Evolutionary conservation across 1,140 invertebrate genomes (phyloP).

Genomic region (Eciton burchellii): DNA sequence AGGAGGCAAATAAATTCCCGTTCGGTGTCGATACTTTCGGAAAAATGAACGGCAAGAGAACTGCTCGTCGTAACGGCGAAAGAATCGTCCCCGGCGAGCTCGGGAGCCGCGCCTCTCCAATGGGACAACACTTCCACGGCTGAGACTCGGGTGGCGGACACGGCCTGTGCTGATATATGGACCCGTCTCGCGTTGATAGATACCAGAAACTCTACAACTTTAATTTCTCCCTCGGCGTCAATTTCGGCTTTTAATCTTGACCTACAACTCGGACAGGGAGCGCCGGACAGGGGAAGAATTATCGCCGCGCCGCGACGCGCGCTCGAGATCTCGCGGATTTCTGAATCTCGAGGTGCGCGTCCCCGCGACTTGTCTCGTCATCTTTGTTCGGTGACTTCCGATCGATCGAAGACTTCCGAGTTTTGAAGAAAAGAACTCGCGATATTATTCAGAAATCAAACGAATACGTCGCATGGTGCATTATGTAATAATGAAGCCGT

Average conservation of each 20-base stretch:
- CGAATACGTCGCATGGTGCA: not conserved
- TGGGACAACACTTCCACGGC: conserved; percentile 69
- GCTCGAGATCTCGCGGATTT: conserved; percentile 8
- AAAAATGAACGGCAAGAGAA: conserved; percentile 78
- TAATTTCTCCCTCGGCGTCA: conserved; percentile 75
- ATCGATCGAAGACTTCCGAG: no score
- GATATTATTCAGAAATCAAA: not conserved
- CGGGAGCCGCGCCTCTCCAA: not conserved
- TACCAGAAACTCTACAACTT: conserved; percentile 79
- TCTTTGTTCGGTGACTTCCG: no score
- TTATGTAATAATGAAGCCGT: not conserved
- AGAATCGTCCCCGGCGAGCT: conserved; percentile 38
- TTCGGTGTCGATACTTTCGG: conserved; percentile 75
- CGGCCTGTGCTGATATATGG: conserved; percentile 78
- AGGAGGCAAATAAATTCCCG: conserved; percentile 62
- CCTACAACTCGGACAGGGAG: conserved; percentile 50
- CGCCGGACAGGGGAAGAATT: conserved; percentile 64
- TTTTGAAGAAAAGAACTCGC: no score
- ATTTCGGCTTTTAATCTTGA: conserved; percentile 77
- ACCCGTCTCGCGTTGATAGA: conserved; percentile 77
- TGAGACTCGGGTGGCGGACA: conserved; percentile 49
- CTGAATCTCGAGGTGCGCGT: conserved; percentile 24
- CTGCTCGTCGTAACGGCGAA: conserved; percentile 30
- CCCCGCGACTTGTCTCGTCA: no score
- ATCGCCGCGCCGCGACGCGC: conserved; percentile 26